These are phyloP conservation scores for Falco naumanni DNA, from an alignment of 2,797 vertebrate species.

Conservation along the genomic window DNA sequence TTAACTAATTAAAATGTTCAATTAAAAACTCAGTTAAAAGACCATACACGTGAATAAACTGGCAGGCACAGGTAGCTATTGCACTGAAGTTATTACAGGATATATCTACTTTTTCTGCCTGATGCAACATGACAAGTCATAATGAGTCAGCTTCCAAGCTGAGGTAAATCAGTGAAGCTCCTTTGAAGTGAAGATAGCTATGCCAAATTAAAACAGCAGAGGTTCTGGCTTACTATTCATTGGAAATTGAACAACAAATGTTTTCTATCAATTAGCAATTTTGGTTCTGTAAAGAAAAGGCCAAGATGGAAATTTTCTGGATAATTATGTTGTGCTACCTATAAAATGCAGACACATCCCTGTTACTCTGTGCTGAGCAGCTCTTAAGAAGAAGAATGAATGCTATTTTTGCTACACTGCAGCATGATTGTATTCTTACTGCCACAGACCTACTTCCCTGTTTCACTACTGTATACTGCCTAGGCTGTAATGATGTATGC, in stretches of 20 bases:
- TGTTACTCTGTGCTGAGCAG: not conserved
- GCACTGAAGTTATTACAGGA: not conserved
- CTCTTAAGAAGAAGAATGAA: not conserved
- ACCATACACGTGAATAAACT: not conserved
- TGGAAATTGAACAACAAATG: not conserved
- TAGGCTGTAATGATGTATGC: not conserved
- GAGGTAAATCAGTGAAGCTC: conserved; percentile 13
- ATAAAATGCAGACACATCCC: not conserved
- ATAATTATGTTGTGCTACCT: not conserved
- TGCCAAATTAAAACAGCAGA: not conserved
- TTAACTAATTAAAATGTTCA: not conserved
- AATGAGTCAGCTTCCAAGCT: conserved; percentile 41
- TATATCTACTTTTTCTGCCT: not conserved
- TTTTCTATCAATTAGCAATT: not conserved
- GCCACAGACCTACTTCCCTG: not conserved
- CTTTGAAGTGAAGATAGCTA: not conserved
- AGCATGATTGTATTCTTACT: not conserved
- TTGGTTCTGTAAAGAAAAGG: not conserved
- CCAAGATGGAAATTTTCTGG: not conserved
- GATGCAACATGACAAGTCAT: not conserved
- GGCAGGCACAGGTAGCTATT: not conserved
- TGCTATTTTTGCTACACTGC: not conserved
- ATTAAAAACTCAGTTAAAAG: not conserved
- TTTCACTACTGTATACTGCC: not conserved
- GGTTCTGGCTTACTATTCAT: not conserved